Evolutionary conservation across 2,113 vertebrate genomes (phyloP).

Genomic region (Phaethornis superciliosus): DNA sequence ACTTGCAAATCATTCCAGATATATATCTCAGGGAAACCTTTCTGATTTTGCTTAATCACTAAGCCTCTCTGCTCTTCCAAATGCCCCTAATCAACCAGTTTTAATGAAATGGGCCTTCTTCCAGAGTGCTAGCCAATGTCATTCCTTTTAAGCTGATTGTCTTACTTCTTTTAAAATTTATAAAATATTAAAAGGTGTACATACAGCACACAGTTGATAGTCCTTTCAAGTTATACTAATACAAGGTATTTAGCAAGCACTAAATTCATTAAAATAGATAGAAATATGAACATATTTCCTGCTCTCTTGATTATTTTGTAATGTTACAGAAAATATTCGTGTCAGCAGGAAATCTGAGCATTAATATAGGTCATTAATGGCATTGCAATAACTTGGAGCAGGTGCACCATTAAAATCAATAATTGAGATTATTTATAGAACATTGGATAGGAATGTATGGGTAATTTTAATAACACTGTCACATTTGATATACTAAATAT

Average conservation of each 20-base stretch:
- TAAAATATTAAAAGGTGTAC: not conserved
- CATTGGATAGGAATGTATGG: not conserved
- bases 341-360: slow-evolving; percentile 9
- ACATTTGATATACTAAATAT: not conserved
- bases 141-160: not conserved
- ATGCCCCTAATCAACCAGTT: not conserved
- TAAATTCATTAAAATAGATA: not conserved
- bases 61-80: not conserved
- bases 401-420: slow-evolving; percentile 7
- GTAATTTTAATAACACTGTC: not conserved
- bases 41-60: not conserved
- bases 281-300: not conserved
- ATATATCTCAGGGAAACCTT: not conserved
- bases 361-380: not conserved
- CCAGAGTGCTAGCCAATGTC: not conserved
- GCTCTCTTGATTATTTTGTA: not conserved
- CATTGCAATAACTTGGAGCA: not conserved
- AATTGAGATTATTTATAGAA: not conserved
- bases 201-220: not conserved
- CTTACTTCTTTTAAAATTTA: not conserved
- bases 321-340: slow-evolving; percentile 4
- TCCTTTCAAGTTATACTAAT: not conserved
- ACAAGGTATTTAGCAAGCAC: not conserved
- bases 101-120: not conserved
- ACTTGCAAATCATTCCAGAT: not conserved